Conservation (phyloP, 2,113 vertebrate genomes). For the Pitta sordida region DNA sequence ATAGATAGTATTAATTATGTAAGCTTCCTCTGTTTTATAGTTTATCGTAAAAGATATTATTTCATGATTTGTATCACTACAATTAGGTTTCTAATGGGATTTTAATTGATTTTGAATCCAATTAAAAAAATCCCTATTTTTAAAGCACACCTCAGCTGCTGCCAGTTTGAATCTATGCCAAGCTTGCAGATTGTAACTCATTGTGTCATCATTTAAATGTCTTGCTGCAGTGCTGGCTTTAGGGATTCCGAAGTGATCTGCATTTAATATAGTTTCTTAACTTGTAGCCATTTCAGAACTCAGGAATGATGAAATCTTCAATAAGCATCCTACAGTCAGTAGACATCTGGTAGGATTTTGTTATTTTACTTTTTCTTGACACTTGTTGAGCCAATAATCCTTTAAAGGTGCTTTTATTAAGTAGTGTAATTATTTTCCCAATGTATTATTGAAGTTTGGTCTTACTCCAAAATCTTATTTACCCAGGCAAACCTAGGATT, state of each 20-base stretch:
- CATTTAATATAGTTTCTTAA: conserved; percentile 38
- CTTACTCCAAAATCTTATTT: background rate
- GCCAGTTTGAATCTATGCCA: conserved; percentile 52
- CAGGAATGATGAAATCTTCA: background rate
- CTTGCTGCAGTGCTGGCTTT: conserved; percentile 20
- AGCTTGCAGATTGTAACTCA: conserved; percentile 45
- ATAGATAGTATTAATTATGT: conserved; percentile 52
- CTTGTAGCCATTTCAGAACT: conserved; percentile 16
- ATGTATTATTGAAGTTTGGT: background rate
- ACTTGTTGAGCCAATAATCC: background rate
- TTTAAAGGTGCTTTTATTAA: background rate
- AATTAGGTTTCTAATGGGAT: conserved; percentile 73
- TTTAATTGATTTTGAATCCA: conserved; percentile 78
- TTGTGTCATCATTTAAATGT: conserved; percentile 46
- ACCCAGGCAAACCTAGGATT: background rate
- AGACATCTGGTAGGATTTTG: background rate
- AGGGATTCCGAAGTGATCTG: conserved; percentile 34
- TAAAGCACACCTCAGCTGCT: conserved; percentile 68
- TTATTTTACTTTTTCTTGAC: background rate
- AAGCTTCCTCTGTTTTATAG: conserved; percentile 54
- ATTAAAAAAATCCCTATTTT: conserved; percentile 66
- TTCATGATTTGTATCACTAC: conserved; percentile 72
- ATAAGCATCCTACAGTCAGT: background rate
- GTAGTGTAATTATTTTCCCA: background rate
- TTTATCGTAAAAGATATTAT: conserved; percentile 70